Percentiles rank a stretch among this genome's conserved stretches.
Evolutionary conservation across 1,140 invertebrate genomes (phyloP).

Genomic region (Tetramorium alpestre): DNA sequence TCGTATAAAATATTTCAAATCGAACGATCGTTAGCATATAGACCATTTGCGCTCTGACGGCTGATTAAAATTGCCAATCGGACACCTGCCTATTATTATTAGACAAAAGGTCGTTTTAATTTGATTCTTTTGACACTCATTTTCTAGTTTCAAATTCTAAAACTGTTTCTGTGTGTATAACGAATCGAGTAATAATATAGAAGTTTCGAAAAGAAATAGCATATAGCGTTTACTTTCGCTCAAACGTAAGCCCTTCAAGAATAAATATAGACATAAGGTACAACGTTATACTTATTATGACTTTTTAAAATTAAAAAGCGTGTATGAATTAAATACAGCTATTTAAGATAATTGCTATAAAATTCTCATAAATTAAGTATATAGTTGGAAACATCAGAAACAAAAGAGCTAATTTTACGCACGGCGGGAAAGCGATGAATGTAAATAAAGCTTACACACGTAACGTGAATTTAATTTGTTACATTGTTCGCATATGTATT

Average conservation of each 20-base stretch:
- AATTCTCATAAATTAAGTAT: not conserved
- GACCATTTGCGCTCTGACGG: not conserved
- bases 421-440: not conserved
- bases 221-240: not conserved
- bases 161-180: not conserved
- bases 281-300: too few species aligned
- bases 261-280: not conserved
- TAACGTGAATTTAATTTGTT: conserved; percentile 54
- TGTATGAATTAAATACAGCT: not conserved
- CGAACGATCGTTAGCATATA: conserved; percentile 25
- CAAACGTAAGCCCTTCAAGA: not conserved
- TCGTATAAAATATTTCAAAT: conserved; percentile 33
- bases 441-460: conserved; percentile 8
- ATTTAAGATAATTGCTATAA: not conserved
- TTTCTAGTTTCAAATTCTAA: not conserved
- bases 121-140: not conserved
- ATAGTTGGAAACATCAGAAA: not conserved
- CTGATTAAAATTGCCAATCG: conserved; percentile 31
- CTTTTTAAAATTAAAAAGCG: not conserved
- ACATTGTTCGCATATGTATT: conserved; percentile 27
- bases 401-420: conserved; percentile 25
- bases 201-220: not conserved
- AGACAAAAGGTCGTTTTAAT: not conserved
- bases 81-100: not conserved
- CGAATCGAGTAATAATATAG: not conserved